Conservation (phyloP, 2,888 invertebrate genomes). For the Lepidochrysops patricia region DNA sequence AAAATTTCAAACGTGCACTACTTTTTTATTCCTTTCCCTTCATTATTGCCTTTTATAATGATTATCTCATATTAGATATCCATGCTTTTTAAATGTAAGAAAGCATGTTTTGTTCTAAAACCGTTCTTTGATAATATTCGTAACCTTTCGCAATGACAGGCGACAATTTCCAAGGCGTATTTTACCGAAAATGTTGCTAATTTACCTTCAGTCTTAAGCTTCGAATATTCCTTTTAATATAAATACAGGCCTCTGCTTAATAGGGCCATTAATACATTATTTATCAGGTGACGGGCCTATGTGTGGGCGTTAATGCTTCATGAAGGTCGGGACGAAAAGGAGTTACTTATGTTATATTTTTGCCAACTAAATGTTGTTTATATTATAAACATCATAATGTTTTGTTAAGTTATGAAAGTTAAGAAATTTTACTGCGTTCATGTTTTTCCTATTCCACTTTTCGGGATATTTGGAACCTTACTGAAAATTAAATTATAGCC, state of each 20-base stretch:
- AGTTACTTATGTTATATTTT: no score
- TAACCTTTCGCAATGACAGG: background rate
- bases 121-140: background rate
- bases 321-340: background rate
- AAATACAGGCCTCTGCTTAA: background rate
- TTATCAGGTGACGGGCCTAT: background rate
- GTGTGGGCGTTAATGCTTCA: background rate
- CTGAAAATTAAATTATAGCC: no score
- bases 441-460: no score
- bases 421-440: no score
- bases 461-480: no score
- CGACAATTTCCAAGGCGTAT: background rate
- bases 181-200: background rate
- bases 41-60: no score
- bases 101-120: background rate
- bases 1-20: slow-evolving; percentile 39
- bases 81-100: background rate
- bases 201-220: background rate
- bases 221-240: slow-evolving; percentile 1
- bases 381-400: no score
- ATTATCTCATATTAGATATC: no score
- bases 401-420: no score
- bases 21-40: background rate
- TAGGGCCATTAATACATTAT: background rate
- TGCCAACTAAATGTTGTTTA: no score